phyloP scores from a whole-genome alignment of 1,140 invertebrate genomes.

The Megathymus violae region DNA sequence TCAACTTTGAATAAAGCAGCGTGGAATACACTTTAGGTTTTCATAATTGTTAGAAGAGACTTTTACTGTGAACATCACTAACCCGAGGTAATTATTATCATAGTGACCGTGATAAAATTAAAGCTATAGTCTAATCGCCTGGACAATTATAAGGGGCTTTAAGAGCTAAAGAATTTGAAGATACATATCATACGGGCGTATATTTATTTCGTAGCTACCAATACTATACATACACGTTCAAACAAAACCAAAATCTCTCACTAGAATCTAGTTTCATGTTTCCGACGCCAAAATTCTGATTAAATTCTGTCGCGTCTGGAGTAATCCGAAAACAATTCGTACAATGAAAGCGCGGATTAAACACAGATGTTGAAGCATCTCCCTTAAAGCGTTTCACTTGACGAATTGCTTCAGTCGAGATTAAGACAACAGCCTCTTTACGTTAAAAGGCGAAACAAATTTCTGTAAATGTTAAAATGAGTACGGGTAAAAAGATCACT shows the following conservation, averaged over 20 bases:
- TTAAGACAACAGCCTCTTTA: conserved; percentile 44
- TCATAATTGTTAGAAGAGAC: too few species aligned
- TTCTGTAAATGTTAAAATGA: conserved; percentile 25
- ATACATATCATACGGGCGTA: too few species aligned
- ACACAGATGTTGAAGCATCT: conserved; percentile 38
- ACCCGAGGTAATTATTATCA: too few species aligned
- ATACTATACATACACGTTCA: conserved; percentile 7
- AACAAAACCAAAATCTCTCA: conserved; percentile 8
- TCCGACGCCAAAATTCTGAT: conserved; percentile 33
- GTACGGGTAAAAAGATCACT: conserved; percentile 13
- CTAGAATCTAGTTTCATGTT: not conserved
- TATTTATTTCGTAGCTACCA: too few species aligned
- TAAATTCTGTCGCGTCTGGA: conserved; percentile 34
- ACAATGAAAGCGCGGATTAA: conserved; percentile 38
- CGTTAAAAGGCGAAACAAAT: conserved; percentile 44
- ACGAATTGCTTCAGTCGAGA: conserved; percentile 40
- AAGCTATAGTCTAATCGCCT: too few species aligned
- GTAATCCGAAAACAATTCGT: conserved; percentile 36
- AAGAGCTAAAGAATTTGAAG: too few species aligned
- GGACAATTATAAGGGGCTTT: too few species aligned
- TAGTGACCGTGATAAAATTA: too few species aligned
- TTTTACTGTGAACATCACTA: too few species aligned
- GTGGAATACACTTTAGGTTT: too few species aligned
- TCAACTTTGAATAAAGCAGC: too few species aligned
- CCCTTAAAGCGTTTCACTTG: conserved; percentile 38